Conservation (phyloP, 2,888 invertebrate genomes). For the Coelinius sp. region DNA sequence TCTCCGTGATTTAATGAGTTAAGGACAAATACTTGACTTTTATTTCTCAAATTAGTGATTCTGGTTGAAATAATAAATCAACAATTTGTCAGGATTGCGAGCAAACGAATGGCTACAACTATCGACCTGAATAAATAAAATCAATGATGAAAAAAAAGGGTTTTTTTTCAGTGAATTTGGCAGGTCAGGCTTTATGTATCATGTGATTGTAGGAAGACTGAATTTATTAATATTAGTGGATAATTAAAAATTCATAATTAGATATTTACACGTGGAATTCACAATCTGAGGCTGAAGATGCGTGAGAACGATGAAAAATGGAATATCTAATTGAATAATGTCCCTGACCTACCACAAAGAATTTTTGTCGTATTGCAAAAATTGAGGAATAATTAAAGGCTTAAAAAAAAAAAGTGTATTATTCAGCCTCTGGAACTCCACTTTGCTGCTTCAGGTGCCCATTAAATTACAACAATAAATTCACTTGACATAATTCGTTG, state of each 20-base stretch:
- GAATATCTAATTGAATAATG: slow-evolving; percentile 23
- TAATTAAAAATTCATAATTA: slow-evolving; percentile 26
- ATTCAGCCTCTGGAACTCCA: slow-evolving; percentile 42
- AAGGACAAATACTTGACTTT: background rate
- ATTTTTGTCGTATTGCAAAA: slow-evolving; percentile 1
- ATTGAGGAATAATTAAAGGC: background rate
- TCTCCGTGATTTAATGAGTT: background rate
- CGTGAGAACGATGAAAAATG: slow-evolving; percentile 34
- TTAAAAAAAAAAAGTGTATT: slow-evolving; percentile 26
- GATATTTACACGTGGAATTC: slow-evolving; percentile 14
- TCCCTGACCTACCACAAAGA: slow-evolving; percentile 40
- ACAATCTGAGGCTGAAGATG: slow-evolving; percentile 9
- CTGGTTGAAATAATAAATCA: background rate
- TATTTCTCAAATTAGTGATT: background rate
- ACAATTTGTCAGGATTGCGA: background rate
- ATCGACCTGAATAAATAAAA: background rate
- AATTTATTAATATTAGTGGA: slow-evolving; percentile 10
- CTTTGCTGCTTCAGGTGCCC: slow-evolving; percentile 41
- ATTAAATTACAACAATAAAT: slow-evolving; percentile 26
- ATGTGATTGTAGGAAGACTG: slow-evolving; percentile 17
- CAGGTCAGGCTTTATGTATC: slow-evolving; percentile 1
- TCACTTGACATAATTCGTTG: background rate
- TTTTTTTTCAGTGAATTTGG: background rate
- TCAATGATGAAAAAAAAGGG: background rate
- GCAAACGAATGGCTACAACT: background rate